phyloP scores from a whole-genome alignment of 2,888 invertebrate species.

The Cyclophora punctaria region DNA sequence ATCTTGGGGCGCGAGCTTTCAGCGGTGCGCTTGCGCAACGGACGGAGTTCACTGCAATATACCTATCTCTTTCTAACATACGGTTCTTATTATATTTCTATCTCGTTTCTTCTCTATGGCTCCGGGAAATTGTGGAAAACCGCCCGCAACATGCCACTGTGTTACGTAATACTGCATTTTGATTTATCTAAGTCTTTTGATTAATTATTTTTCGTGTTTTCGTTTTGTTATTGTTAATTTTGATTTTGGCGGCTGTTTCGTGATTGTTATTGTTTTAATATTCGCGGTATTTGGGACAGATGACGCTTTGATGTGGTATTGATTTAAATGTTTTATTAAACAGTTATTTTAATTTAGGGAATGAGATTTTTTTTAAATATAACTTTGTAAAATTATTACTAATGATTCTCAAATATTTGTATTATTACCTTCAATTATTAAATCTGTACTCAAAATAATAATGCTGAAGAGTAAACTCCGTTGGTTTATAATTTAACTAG shows the following conservation, averaged over 20 bases:
- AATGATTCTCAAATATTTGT: too few relatives aligned
- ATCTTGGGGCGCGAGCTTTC: conserved; percentile 47
- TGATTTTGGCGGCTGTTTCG: conserved; percentile 51
- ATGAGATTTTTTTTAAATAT: neutral
- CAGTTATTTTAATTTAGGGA: neutral
- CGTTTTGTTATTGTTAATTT: conserved; percentile 39
- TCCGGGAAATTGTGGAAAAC: conserved; percentile 57
- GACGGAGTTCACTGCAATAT: conserved; percentile 17
- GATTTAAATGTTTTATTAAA: conserved; percentile 16
- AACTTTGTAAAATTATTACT: too few relatives aligned
- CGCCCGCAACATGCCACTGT: conserved; percentile 30
- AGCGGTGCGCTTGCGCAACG: conserved; percentile 56
- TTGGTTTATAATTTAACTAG: too few relatives aligned
- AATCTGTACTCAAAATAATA: too few relatives aligned
- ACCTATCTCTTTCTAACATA: conserved; percentile 34
- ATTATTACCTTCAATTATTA: too few relatives aligned
- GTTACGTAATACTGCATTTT: conserved; percentile 58
- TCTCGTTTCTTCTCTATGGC: conserved; percentile 27
- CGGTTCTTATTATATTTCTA: conserved; percentile 21
- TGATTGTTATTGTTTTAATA: conserved; percentile 12
- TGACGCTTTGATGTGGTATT: conserved; percentile 7
- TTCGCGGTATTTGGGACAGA: conserved; percentile 11
- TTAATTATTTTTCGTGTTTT: conserved; percentile 56
- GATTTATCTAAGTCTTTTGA: conserved; percentile 60
- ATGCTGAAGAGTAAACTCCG: too few relatives aligned